Conservation (phyloP, 2,113 vertebrate genomes). For the Mugil cephalus region DNA sequence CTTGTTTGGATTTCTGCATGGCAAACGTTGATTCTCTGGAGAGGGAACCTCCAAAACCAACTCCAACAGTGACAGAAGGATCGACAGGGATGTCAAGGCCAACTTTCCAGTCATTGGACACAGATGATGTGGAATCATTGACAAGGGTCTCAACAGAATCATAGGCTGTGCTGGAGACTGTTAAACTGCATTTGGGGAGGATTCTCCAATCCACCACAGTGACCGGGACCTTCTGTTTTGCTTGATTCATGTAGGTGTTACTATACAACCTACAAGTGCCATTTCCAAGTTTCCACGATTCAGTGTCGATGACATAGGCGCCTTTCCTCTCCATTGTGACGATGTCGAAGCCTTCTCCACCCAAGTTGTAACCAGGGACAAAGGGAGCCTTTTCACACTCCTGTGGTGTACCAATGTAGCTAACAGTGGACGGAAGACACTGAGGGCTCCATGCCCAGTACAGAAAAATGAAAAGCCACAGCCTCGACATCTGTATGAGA, state of each 20-base stretch:
- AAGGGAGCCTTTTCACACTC: constrained; percentile 47
- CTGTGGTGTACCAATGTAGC: constrained; percentile 4
- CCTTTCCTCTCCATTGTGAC: constrained; percentile 63
- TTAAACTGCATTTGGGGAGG: constrained; percentile 37
- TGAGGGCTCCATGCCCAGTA: constrained; percentile 13
- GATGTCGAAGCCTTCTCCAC: constrained; percentile 61
- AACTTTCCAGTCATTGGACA: constrained; percentile 74
- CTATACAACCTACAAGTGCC: constrained; percentile 19
- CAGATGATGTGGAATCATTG: constrained; percentile 29
- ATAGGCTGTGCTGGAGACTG: constrained; percentile 37
- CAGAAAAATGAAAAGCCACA: constrained; percentile 30
- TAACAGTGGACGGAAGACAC: not conserved
- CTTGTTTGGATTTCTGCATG: constrained; percentile 62
- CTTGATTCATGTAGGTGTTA: constrained; percentile 1
- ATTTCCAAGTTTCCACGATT: constrained; percentile 51
- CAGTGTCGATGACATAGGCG: constrained; percentile 57
- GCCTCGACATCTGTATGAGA: constrained; percentile 21
- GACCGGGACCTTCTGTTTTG: constrained; percentile 40
- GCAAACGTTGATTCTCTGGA: constrained; percentile 49
- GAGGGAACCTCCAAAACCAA: constrained; percentile 60
- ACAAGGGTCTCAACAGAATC: constrained; percentile 69
- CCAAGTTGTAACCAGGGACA: constrained; percentile 61
- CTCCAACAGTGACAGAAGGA: rapidly evolving
- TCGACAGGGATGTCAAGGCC: constrained; percentile 66
- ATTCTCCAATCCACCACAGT: constrained; percentile 54